These are phyloP conservation scores for Caenorhabditis panamensis DNA, from an alignment of 2,888 invertebrate species.

Conservation along the genomic window DNA sequence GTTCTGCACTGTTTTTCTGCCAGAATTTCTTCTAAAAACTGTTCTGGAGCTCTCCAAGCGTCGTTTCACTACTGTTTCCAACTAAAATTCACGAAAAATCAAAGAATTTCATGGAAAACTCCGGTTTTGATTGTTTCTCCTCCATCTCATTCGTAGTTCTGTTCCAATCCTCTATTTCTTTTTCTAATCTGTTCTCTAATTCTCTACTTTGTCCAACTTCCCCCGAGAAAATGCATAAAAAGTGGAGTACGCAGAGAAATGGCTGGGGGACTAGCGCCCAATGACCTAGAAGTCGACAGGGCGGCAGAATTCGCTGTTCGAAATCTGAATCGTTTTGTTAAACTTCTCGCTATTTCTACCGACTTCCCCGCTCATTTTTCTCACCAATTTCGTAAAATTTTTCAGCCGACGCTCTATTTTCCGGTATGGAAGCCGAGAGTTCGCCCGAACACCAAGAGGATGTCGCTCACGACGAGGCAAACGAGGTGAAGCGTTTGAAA, in stretches of 20 bases:
- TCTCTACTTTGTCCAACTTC: too few species aligned
- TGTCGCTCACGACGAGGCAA: slow-evolving; percentile 5
- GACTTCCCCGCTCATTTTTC: background rate
- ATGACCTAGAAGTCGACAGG: slow-evolving; percentile 17
- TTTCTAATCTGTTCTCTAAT: too few species aligned
- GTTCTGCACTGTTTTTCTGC: too few species aligned
- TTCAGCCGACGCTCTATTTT: background rate
- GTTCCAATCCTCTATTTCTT: too few species aligned
- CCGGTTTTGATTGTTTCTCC: too few species aligned
- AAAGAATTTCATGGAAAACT: too few species aligned
- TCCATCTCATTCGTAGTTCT: too few species aligned
- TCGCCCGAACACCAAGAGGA: slow-evolving; percentile 7
- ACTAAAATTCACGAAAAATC: too few species aligned
- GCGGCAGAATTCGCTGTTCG: slow-evolving; percentile 33
- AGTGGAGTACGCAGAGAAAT: slow-evolving; percentile 31
- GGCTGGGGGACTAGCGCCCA: slow-evolving; percentile 17
- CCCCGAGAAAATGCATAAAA: slow-evolving; percentile 17
- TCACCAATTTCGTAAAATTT: slow-evolving; percentile 3
- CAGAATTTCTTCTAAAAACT: too few species aligned
- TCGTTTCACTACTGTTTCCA: too few species aligned
- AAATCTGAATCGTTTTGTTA: slow-evolving; percentile 7
- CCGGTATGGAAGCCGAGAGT: slow-evolving; percentile 24
- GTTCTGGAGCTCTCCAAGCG: too few species aligned
- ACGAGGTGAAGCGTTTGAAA: slow-evolving; percentile 31
- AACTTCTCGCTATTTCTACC: background rate